Evolutionary conservation across 2,888 invertebrate species (phyloP).

Genomic region (Leistus spinibarbis): DNA sequence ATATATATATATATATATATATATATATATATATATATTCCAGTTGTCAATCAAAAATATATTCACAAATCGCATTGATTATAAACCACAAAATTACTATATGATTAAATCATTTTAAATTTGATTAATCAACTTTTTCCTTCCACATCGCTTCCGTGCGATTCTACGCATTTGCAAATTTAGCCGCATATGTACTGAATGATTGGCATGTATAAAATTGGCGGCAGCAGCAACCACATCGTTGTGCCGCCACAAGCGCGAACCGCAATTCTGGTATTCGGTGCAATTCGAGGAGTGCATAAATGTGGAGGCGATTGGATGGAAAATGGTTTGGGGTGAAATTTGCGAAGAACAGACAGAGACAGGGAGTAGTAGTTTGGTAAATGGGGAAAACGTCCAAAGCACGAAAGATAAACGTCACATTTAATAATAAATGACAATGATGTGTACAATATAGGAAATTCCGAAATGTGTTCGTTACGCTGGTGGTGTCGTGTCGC

Average conservation of each 20-base stretch:
- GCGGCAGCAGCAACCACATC: neutral
- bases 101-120: too few species aligned
- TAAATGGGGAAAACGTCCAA: neutral
- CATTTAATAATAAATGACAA: constrained; percentile 34
- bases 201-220: neutral
- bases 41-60: too few species aligned
- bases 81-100: too few species aligned
- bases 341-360: neutral
- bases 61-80: too few species aligned
- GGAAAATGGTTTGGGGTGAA: neutral
- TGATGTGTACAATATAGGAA: constrained; percentile 21
- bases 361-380: neutral
- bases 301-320: neutral
- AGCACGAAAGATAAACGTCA: constrained; percentile 19
- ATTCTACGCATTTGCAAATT: too few species aligned
- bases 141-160: too few species aligned
- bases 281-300: neutral
- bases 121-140: too few species aligned
- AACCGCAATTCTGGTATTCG: neutral
- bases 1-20: neutral
- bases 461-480: constrained; percentile 17
- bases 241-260: neutral
- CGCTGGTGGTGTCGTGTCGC: neutral
- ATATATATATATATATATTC: too few species aligned
- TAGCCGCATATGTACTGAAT: too few species aligned